Conservation (phyloP, 2,113 vertebrate genomes). For the Laticauda laticaudata region DNA sequence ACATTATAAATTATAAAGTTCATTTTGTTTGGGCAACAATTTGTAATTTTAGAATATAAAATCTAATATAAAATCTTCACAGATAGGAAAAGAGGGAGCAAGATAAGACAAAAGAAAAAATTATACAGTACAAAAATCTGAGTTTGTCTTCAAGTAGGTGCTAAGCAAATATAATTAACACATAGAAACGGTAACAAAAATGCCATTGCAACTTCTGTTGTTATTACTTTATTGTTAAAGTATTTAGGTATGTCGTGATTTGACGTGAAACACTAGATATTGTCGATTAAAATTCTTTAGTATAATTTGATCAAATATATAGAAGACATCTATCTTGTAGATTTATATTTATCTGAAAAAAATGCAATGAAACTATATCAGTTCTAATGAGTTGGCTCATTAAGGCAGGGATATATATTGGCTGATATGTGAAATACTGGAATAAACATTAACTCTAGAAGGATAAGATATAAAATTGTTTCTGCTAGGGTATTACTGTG, state of each 20-base stretch:
- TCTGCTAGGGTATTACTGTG: background rate
- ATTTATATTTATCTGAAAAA: background rate
- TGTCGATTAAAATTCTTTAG: background rate
- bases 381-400: background rate
- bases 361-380: background rate
- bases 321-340: background rate
- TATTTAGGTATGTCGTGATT: background rate
- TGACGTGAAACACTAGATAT: background rate
- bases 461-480: background rate
- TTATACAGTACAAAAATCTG: background rate
- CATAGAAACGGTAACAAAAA: background rate
- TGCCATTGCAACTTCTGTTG: background rate
- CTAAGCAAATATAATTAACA: background rate
- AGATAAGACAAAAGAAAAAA: background rate
- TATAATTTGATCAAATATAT: background rate
- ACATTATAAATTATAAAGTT: background rate
- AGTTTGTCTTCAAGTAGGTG: background rate
- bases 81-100: background rate
- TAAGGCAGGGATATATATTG: background rate
- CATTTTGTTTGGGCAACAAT: constrained; percentile 21
- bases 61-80: background rate
- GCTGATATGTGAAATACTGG: background rate
- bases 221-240: background rate
- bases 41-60: background rate
- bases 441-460: background rate